Percentiles rank a stretch among this genome's conserved stretches.
These are phyloP conservation scores for Augiades crinisus DNA, from an alignment of 2,888 invertebrate species.

Conservation along the genomic window DNA sequence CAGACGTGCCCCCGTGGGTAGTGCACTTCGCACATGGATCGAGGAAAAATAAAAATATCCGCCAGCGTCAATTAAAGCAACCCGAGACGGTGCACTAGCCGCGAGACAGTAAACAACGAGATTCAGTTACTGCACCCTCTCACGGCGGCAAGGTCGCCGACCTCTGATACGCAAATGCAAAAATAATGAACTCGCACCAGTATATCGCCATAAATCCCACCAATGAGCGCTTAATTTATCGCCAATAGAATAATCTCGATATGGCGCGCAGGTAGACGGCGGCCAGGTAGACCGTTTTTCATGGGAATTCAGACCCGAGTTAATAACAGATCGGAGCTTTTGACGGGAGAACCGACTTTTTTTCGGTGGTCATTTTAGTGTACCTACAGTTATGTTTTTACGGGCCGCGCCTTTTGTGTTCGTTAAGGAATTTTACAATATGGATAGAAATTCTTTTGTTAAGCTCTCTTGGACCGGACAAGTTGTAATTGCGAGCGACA, in stretches of 20 bases:
- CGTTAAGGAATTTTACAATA: conserved; percentile 54
- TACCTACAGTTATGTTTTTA: conserved; percentile 60
- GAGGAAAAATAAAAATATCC: conserved; percentile 21
- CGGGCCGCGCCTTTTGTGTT: conserved; percentile 54
- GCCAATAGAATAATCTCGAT: conserved; percentile 58
- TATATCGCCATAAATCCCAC: conserved; percentile 38
- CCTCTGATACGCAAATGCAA: conserved; percentile 51
- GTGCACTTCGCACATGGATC: conserved; percentile 19
- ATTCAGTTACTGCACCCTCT: conserved; percentile 37
- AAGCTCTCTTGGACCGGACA: not conserved
- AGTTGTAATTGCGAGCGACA: conserved; percentile 7
- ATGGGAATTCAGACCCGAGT: conserved; percentile 51
- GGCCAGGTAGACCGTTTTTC: conserved; percentile 63
- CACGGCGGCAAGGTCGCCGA: conserved; percentile 41
- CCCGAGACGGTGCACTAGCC: conserved; percentile 33
- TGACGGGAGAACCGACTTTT: conserved; percentile 43
- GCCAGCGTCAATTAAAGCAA: conserved; percentile 36
- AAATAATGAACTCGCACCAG: conserved; percentile 67
- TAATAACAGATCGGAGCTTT: conserved; percentile 44
- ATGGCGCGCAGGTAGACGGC: conserved; percentile 56
- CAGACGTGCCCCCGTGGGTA: conserved; percentile 47
- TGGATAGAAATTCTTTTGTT: conserved; percentile 39
- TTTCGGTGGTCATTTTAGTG: conserved; percentile 63
- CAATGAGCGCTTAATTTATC: conserved; percentile 68
- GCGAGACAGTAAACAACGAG: conserved; percentile 37